Percentiles rank a stretch among this genome's conserved stretches.
phyloP scores from a whole-genome alignment of 2,888 invertebrate genomes.

The Octodonta nipae region DNA sequence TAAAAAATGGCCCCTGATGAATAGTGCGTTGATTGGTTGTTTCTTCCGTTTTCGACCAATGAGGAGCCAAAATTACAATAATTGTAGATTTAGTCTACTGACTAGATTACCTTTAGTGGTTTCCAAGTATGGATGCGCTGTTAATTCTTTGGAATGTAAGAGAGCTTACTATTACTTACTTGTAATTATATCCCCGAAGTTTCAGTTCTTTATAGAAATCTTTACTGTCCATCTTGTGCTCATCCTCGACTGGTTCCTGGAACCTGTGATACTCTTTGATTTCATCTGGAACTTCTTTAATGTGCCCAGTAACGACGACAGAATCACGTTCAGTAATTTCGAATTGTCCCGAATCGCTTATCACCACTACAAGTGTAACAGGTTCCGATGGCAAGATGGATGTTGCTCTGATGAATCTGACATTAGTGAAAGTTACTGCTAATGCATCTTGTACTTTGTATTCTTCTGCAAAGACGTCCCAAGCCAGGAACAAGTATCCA shows the following conservation, averaged over 20 bases:
- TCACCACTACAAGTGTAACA: conserved; percentile 3
- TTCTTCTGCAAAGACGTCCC: conserved; percentile 40
- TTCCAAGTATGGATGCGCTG: too few relatives aligned
- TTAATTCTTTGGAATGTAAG: too few relatives aligned
- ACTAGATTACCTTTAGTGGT: too few relatives aligned
- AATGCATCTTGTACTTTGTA: conserved; percentile 34
- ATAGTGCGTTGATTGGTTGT: too few relatives aligned
- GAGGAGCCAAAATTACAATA: too few relatives aligned
- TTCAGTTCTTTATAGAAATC: conserved; percentile 57
- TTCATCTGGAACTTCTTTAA: conserved; percentile 31
- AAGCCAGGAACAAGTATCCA: conserved; percentile 29
- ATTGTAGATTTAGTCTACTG: too few relatives aligned
- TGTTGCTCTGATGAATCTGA: conserved; percentile 42
- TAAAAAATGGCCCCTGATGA: too few relatives aligned
- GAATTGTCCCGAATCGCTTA: conserved; percentile 35
- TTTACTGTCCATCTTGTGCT: conserved; percentile 40
- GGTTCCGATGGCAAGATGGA: too few relatives aligned
- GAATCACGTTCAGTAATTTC: conserved; percentile 21
- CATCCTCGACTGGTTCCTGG: conserved; percentile 15
- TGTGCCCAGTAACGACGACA: conserved; percentile 15
- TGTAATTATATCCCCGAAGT: conserved; percentile 51
- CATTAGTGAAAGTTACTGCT: conserved; percentile 42
- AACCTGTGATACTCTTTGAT: neutral
- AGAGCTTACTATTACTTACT: too few relatives aligned
- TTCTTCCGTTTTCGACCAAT: too few relatives aligned